Base-by-base conservation (phyloP, 2,797 vertebrate species). In the Myotis pilosus region DNA sequence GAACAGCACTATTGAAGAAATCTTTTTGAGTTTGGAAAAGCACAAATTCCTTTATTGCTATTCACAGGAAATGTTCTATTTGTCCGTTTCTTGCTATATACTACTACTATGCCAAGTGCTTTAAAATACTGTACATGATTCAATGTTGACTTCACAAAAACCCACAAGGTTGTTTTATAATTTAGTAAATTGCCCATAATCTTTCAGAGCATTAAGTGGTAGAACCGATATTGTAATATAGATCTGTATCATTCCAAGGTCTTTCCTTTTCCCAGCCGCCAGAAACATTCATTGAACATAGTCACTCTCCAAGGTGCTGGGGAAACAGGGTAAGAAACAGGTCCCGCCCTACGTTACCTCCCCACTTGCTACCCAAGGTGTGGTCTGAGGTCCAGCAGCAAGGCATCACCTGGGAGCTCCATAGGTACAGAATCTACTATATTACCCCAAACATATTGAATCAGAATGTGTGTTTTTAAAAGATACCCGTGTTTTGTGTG, bases 131-230 rank as follows among this genome's bases (percentile, higher is more conserved):
- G 28, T 62, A 36, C 15, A 47, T 68, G 11, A 78, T 69, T 75
- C 71, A 93, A 83, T 89, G 91, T 78, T 81, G 30, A 87, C 38
- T 51, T 87, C 19, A 69, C 16, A 85, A 68, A 94, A 92, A n/a
- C 8, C 6, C 8, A 17, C 2, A 68, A 78, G 12, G 0, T 71
- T 85, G 22, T 53, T 91, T 82, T 36, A 81, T 88, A 81, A 62
- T 57, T 66, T 53, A 68, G 33, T 87, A 83, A 69, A 90, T 69
- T 83, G 11, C 2, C 51, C 33, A 33, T n/a, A 36, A 60, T 72
- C 1, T 2, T 68, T 53, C 49, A 47, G 76, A 94, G 13, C n/a
- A 87, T 68, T 66, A 78, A 89, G 23, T 44, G 9, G 20, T 69
- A 16, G 57, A 60, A 53, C 1, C 68, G 20, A 62, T 86, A 81